Conservation (phyloP, 2,113 vertebrate species). For the Dendrocopos noguchii region DNA sequence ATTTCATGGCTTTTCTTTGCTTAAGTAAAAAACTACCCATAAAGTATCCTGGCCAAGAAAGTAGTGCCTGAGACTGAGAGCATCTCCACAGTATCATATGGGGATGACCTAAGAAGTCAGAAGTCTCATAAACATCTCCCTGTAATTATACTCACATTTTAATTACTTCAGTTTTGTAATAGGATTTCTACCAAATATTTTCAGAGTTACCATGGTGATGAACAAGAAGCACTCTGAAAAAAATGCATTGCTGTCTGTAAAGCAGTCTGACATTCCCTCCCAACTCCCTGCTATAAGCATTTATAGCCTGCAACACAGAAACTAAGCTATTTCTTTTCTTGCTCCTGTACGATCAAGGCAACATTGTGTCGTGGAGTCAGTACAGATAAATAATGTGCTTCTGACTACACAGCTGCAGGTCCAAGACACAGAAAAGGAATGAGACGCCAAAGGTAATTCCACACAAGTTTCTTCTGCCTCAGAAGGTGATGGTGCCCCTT, state of each 20-base stretch:
- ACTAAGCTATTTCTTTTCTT: background rate
- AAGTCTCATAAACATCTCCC: constrained; percentile 2
- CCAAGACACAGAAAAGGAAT: background rate
- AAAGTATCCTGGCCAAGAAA: background rate
- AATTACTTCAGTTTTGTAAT: constrained; percentile 39
- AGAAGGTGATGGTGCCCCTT: background rate
- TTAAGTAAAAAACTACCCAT: background rate
- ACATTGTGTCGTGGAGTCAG: background rate
- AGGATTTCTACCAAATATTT: background rate
- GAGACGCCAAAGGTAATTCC: background rate
- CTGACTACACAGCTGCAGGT: background rate
- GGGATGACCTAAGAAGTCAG: background rate
- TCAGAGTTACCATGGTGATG: background rate
- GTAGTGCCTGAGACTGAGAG: background rate
- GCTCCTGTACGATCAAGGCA: background rate
- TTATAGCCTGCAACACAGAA: background rate
- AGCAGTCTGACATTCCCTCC: background rate
- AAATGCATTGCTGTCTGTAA: background rate
- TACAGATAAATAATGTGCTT: background rate
- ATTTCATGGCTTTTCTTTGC: background rate
- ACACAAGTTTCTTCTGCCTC: background rate
- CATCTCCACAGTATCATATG: background rate
- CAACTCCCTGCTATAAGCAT: background rate
- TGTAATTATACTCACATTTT: background rate
- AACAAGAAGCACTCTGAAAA: background rate